Base-by-base conservation (phyloP, 2,113 vertebrate species). In the Gambusia holbrooki region DNA sequence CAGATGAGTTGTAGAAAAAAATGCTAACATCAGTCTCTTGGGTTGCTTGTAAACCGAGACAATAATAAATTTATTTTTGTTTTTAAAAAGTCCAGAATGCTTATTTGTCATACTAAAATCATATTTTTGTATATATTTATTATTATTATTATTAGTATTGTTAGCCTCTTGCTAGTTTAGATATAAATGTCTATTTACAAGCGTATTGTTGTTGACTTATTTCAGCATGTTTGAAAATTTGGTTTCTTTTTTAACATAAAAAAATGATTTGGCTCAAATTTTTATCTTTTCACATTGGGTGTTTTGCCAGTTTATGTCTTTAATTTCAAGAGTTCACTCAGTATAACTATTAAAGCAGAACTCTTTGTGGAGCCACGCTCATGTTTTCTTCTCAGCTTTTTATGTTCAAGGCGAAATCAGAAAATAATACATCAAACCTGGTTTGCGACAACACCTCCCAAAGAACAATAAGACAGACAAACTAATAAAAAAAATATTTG, bases 211-310 rank as follows among this genome's bases (percentile, higher is more conserved):
- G 37, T 78, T 19, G 69, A 54, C 64, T 0, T 11, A 30, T 70
- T 71, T 72, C 62, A 51, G 68, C 29, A 1, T 28, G 27, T 12
- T 78, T 71, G 89, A 91, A 80, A 84, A 92, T 89, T 87, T 77
- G 71, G 85, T 85, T 9, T 54, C 8, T 17, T 48, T 45, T 17
- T 45, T 45, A 15, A 45, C 33, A 35, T 54, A 4, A 51, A 51
- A 51, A 25, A 22, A 22, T 25, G 7, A 54, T 8, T 54, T 54
- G 22, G 22, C 6, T 54, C 17, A 54, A n/a, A 54, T n/a, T 54
- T n/a, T 84, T 14, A 62, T 30, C 30, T 69, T 40, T 79, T 62
- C 12, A 62, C 42, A 3, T 11, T 69, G 73, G 70, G 30, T 77
- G 71, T 71, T 74, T 65, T 66, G 62, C 51, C 66, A 77, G 62